Conservation (phyloP, 2,888 invertebrate genomes). For the Dynastes tityus region DNA sequence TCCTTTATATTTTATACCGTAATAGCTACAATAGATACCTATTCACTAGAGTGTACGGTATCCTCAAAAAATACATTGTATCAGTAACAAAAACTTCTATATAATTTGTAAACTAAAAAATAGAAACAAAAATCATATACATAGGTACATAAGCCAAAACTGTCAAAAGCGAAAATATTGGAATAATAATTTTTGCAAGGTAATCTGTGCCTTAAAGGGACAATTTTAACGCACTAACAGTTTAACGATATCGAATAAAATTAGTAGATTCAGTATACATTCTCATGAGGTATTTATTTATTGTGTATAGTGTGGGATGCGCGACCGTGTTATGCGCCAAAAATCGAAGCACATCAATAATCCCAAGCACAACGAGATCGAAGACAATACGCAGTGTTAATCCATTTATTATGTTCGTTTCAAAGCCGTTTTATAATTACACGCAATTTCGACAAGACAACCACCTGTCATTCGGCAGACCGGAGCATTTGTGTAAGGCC, state of each 20-base stretch:
- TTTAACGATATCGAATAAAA: constrained; percentile 30
- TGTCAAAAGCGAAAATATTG: constrained; percentile 1
- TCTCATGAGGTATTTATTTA: constrained; percentile 35
- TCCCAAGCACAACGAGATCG: constrained; percentile 19
- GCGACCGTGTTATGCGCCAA: constrained; percentile 45
- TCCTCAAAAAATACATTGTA: too few species aligned
- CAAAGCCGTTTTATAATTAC: constrained; percentile 26
- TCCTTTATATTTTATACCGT: too few species aligned
- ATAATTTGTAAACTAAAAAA: neutral
- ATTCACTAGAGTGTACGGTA: too few species aligned
- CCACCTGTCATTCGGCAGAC: constrained; percentile 68
- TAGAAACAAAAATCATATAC: neutral
- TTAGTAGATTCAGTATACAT: neutral
- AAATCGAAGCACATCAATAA: constrained; percentile 47
- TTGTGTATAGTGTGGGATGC: constrained; percentile 43
- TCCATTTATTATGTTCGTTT: constrained; percentile 36
- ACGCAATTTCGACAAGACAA: constrained; percentile 61
- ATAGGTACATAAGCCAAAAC: neutral
- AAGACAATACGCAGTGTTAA: constrained; percentile 32
- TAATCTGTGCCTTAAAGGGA: neutral
- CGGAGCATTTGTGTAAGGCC: constrained; percentile 32
- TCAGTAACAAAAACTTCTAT: neutral
- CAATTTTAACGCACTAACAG: neutral
- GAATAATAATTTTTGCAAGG: neutral
- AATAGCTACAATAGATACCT: too few species aligned